Conservation (phyloP, 2,113 vertebrate genomes). For the Podarcis cretensis region DNA sequence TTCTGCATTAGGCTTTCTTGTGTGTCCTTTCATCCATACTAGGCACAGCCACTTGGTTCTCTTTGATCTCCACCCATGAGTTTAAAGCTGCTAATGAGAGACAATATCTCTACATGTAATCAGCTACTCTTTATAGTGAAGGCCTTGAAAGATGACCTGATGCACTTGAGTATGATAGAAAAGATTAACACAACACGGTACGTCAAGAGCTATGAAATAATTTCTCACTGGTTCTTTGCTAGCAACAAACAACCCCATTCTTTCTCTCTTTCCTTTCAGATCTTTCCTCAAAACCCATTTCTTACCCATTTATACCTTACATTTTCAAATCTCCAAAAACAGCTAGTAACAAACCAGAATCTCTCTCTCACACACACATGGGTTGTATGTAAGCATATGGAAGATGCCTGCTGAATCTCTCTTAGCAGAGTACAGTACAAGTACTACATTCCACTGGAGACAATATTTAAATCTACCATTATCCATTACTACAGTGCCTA, state of each 20-base stretch:
- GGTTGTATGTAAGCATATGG: too few relatives aligned
- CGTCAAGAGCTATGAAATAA: neutral
- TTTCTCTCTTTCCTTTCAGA: neutral
- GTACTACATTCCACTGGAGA: too few relatives aligned
- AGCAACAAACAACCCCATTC: neutral
- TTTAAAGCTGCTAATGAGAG: slow-evolving; percentile 25
- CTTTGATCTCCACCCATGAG: slow-evolving; percentile 30
- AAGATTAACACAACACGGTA: neutral
- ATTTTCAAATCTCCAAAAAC: neutral
- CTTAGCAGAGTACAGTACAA: too few relatives aligned
- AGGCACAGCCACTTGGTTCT: slow-evolving; percentile 1
- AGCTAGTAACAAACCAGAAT: neutral
- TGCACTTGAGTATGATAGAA: slow-evolving; percentile 4
- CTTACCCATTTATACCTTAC: too few relatives aligned
- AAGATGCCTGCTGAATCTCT: too few relatives aligned
- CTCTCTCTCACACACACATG: too few relatives aligned
- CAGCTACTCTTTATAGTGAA: slow-evolving; percentile 1
- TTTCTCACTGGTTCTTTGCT: neutral
- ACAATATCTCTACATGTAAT: slow-evolving; percentile 7
- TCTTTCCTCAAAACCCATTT: neutral
- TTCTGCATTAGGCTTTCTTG: slow-evolving; percentile 8
- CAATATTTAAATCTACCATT: too few relatives aligned
- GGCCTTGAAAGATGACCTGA: neutral
- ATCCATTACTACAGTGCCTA: too few relatives aligned
- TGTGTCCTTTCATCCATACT: slow-evolving; percentile 15